A percentile compares a stretch with the other conserved stretches of the same genome.
phyloP scores from a whole-genome alignment of 1,140 invertebrate genomes.

The Camponotus vicinus region DNA sequence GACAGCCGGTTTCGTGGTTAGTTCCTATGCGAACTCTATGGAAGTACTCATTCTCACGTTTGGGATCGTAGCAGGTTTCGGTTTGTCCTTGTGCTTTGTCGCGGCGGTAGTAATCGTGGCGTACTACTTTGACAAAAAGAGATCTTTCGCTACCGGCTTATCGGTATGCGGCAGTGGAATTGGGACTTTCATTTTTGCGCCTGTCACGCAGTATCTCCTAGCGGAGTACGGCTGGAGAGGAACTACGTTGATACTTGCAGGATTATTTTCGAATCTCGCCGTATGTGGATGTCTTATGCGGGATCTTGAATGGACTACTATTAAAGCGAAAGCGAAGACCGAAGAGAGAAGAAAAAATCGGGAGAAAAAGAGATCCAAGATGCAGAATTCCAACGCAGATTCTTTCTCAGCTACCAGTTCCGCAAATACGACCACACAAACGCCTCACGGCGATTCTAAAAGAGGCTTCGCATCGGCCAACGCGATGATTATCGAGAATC shows the following conservation, averaged over 20 bases:
- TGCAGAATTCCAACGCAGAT: slow-evolving; percentile 88
- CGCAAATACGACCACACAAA: slow-evolving; percentile 87
- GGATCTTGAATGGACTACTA: slow-evolving; percentile 92
- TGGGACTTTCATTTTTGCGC: slow-evolving; percentile 96
- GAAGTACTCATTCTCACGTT: slow-evolving; percentile 94
- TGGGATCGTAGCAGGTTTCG: slow-evolving; percentile 94
- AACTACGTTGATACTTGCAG: slow-evolving; percentile 92
- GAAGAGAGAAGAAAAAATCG: slow-evolving; percentile 88
- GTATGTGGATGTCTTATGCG: slow-evolving; percentile 95
- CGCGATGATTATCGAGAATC: slow-evolving; percentile 79
- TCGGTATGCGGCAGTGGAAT: slow-evolving; percentile 96
- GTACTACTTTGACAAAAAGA: slow-evolving; percentile 97
- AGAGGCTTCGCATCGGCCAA: slow-evolving; percentile 82
- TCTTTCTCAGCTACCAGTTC: slow-evolving; percentile 90
- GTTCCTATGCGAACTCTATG: slow-evolving; percentile 92
- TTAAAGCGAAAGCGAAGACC: slow-evolving; percentile 87
- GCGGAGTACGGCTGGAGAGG: slow-evolving; percentile 95
- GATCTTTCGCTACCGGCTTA: slow-evolving; percentile 97
- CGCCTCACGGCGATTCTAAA: slow-evolving; percentile 77
- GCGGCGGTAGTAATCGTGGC: slow-evolving; percentile 97
- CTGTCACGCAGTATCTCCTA: slow-evolving; percentile 92
- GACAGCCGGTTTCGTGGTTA: slow-evolving; percentile 93
- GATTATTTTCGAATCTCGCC: slow-evolving; percentile 94
- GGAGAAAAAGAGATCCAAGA: slow-evolving; percentile 88
- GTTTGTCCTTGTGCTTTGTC: slow-evolving; percentile 95